Conservation (phyloP, 1,140 invertebrate species). For the Cyphomyrmex costatus region DNA sequence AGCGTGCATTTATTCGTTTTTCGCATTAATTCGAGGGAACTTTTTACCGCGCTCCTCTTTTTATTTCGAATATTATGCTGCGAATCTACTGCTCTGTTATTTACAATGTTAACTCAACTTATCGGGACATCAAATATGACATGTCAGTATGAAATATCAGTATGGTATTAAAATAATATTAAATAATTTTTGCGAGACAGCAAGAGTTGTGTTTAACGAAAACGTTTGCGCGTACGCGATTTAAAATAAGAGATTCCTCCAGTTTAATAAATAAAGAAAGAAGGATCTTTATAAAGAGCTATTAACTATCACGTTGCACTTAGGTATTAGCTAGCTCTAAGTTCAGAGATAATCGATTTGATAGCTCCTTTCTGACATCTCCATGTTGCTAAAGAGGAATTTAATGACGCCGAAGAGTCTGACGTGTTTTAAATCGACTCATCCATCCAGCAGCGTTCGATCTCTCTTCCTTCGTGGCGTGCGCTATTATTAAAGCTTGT, state of each 20-base stretch:
- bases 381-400: conserved; percentile 40
- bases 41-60: neutral
- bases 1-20: neutral
- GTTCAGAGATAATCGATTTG: conserved; percentile 55
- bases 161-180: neutral
- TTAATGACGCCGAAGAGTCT: conserved; percentile 48
- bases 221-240: neutral
- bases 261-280: neutral
- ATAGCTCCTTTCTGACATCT: conserved; percentile 47
- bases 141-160: neutral
- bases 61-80: neutral
- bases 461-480: conserved; percentile 13
- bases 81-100: neutral
- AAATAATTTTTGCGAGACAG: neutral
- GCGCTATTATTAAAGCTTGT: conserved; percentile 60
- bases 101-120: neutral
- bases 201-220: conserved; percentile 5
- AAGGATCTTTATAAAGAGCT: neutral
- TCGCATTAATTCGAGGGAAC: neutral
- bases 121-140: neutral
- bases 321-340: conserved; percentile 26
- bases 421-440: conserved; percentile 58
- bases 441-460: conserved; percentile 22
- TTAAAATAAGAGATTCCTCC: neutral
- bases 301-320: conserved; percentile 50